phyloP scores from a whole-genome alignment of 2,113 vertebrate genomes.

The Turnix velox region DNA sequence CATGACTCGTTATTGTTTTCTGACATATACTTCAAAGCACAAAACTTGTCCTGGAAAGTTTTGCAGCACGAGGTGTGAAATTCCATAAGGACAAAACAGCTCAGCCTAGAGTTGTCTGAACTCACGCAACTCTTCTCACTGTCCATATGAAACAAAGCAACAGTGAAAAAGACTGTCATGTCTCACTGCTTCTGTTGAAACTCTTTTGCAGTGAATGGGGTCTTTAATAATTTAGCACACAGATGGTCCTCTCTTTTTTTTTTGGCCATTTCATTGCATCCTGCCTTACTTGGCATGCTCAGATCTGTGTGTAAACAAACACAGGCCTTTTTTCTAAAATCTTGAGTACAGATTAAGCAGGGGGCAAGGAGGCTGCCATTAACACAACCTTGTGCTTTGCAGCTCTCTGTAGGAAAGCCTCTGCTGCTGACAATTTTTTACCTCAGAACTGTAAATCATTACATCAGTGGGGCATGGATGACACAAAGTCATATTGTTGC shows the following conservation, averaged over 20 bases:
- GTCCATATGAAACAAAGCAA: not conserved
- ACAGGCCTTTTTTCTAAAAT: not conserved
- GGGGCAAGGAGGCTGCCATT: not conserved
- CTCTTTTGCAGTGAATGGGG: not conserved
- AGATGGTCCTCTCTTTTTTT: not conserved
- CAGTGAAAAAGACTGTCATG: not conserved
- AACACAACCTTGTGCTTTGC: not conserved
- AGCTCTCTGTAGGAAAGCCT: not conserved
- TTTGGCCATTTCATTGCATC: not conserved
- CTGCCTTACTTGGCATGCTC: not conserved
- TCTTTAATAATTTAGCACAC: not conserved
- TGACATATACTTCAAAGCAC: conserved; percentile 35
- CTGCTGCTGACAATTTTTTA: not conserved
- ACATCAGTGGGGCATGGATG: not conserved
- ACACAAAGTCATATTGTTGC: not conserved
- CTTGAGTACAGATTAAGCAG: not conserved
- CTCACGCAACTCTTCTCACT: not conserved
- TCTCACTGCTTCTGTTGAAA: not conserved
- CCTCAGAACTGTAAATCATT: not conserved
- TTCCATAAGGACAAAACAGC: conserved; percentile 22
- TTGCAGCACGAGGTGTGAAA: conserved; percentile 54
- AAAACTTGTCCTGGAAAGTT: conserved; percentile 37
- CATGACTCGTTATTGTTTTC: conserved; percentile 17
- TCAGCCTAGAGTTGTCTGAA: not conserved
- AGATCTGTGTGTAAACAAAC: not conserved